A percentile compares a stretch with the other conserved stretches of the same genome.
Conservation (phyloP, 2,113 vertebrate genomes). For the Terrapene triunguis region DNA sequence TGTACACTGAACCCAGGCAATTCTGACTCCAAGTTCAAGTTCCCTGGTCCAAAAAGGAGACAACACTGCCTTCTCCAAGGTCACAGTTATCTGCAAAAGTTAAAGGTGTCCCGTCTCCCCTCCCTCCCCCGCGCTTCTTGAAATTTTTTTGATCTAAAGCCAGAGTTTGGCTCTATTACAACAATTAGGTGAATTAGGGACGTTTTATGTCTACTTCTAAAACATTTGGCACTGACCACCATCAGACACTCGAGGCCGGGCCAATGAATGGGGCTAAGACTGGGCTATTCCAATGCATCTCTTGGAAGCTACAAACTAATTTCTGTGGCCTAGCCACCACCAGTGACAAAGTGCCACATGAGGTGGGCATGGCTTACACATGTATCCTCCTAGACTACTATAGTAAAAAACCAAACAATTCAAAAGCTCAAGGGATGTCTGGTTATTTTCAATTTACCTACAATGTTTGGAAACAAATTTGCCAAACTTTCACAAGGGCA, state of each 20-base stretch:
- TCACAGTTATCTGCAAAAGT: neutral
- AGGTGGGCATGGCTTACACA: neutral
- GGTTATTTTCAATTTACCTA: no score
- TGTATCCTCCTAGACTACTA: neutral
- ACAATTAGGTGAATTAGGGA: neutral
- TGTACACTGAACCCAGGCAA: accelerated
- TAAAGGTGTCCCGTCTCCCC: no score
- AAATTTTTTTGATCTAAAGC: no score
- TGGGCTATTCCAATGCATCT: neutral
- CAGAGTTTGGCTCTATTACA: no score
- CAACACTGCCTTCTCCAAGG: neutral
- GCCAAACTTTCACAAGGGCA: neutral
- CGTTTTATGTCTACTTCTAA: neutral
- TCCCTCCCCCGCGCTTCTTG: no score
- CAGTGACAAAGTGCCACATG: neutral
- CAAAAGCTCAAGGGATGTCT: neutral
- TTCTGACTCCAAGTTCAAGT: neutral
- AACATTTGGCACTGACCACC: neutral
- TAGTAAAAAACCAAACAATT: neutral
- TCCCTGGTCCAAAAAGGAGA: neutral
- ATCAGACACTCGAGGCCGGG: no score
- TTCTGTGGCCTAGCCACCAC: neutral
- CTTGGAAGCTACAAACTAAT: neutral
- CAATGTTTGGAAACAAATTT: neutral
- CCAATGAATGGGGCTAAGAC: neutral